Conservation (phyloP, 2,797 vertebrate species). For the Psittacula echo region DNA sequence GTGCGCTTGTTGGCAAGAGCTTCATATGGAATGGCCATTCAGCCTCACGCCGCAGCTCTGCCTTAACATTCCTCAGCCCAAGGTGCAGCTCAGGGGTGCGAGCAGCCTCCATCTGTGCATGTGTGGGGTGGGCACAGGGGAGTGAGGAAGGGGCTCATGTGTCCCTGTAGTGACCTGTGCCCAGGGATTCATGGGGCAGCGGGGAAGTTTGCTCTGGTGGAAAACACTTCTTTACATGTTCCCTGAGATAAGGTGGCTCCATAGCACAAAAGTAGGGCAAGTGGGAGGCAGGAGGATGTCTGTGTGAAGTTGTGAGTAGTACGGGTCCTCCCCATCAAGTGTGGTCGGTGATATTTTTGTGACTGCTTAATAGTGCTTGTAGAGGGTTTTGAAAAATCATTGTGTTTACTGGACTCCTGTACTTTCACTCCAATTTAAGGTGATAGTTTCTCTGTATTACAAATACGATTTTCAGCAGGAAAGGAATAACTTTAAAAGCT, state of each 20-base stretch:
- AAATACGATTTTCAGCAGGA: background rate
- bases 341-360: conserved; percentile 7
- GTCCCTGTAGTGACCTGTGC: background rate
- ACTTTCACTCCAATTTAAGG: conserved; percentile 8
- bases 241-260: conserved; percentile 1
- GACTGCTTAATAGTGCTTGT: background rate
- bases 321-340: conserved; percentile 30
- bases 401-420: background rate
- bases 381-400: background rate
- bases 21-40: background rate
- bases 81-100: conserved; percentile 12
- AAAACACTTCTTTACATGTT: background rate
- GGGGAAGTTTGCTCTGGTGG: background rate
- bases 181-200: background rate
- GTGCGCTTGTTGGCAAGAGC: background rate
- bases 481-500: conserved; percentile 8
- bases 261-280: conserved; percentile 34
- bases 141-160: background rate
- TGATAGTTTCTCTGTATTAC: background rate
- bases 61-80: background rate
- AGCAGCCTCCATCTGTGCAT: background rate
- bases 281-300: background rate
- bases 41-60: background rate
- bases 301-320: conserved; percentile 33
- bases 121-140: background rate